Evolutionary conservation across 2,113 vertebrate species (phyloP), one percentile per base, ranked within the genome.

Genomic region (Dipodomys merriami): DNA sequence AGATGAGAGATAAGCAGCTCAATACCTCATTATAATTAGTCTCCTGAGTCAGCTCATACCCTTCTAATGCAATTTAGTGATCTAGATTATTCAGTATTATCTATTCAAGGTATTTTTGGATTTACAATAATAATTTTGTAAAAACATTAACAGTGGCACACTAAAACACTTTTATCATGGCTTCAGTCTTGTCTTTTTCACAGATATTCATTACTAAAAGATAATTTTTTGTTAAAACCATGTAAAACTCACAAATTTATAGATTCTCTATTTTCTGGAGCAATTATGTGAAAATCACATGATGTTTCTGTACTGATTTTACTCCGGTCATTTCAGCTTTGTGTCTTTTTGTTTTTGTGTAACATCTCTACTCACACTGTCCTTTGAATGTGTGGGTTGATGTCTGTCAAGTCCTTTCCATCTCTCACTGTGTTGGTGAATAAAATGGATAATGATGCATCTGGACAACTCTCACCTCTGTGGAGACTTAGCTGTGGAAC

Each of bases 61-160:
- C 96, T 96, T 94, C 94, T 95, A 97, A 97, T 97, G 91, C 95
- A 92, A 96, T 97, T 95, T 95, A 39, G 77, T 96, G 80, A 96
- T 95, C 94, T 95, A 96, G 96, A 96, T 97, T 93, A 92, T 95
- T 97, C 86, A 94, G 96, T 92, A 93, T 96, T 93, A 96, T 73
- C 84, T 73, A 95, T 93, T 96, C 86, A 92, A 96, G 96, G 94
- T 97, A 95, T 93, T 95, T 95, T 95, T 91, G 86, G 86, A 92
- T 94, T 93, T 96, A 68, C 83, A 69, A 73, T 94, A 96, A 96
- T 96, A 97, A 90, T 96, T 95, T 95, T 94, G 90, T 92, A 97
- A 97, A 96, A 95, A 86, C 96, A 80, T 95, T 91, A 73, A 93
- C 95, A 94, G 30, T 95, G 95, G 95, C 82, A 64, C 78, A 82